Evolutionary conservation across 2,113 vertebrate species (phyloP), one percentile per base, ranked within the genome.

Genomic region (Caranx ignobilis): DNA sequence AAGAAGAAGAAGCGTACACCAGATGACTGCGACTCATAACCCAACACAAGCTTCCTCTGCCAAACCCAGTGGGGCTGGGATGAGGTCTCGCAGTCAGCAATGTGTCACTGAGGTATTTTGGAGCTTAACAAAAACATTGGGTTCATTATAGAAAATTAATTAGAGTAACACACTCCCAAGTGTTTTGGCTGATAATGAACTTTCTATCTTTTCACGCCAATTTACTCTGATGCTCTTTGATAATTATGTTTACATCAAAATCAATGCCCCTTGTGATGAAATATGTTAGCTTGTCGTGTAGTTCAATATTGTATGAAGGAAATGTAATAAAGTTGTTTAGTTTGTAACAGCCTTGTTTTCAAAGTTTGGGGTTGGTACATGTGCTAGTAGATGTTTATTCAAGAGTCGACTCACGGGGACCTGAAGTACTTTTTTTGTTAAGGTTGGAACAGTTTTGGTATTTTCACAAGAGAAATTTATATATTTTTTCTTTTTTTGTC

Each of bases 71-170:
- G 87, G 91, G 90, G 72, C 71, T 48, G 31, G 55, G 71, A 83
- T 16, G 75, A 92, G 91, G 66, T 85, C 80, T 87, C 83, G 39
- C 48, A 74, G 83, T 94, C 93, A 94, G 94, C 93, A 92, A 88
- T 75, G 84, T 88, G 92, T 91, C 90, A 90, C 83, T 89, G 88
- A 95, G 87, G 91, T 93, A 92, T 94, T 91, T 91, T 82, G 26
- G 60, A 87, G 87, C 91, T 91, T 87, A 90, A 90, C 91, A 93
- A 94, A 94, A 95, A 94, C 89, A 92, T 80, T 37, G 85, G 81
- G 85, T 93, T 95, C 93, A 95, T 94, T 94, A 95, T 90, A 91
- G 92, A 91, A 94, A 94, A 94, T 94, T 93, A 95, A 95, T 95
- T 95, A 94, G 93, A 92, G 87, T 85, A 91, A 91, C 88, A 88